phyloP scores from a whole-genome alignment of 2,888 invertebrate genomes.

The Cantharis rustica region DNA sequence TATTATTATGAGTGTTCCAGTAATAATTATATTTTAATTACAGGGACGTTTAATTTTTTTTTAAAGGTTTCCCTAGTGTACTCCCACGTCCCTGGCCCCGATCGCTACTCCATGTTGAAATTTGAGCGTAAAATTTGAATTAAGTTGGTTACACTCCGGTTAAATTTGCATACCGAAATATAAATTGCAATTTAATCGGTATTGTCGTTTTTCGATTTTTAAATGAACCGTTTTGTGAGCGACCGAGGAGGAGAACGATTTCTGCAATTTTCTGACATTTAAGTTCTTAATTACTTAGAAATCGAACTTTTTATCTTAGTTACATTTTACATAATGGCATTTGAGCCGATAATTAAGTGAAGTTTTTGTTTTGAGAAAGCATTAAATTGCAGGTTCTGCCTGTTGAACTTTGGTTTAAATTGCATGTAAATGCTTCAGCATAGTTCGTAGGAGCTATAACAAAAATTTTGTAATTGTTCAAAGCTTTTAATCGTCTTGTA shows the following conservation, averaged over 20 bases:
- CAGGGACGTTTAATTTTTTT: background rate
- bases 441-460: background rate
- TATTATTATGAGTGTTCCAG: background rate
- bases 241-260: background rate
- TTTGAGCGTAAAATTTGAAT: background rate
- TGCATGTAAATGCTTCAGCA: background rate
- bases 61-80: background rate
- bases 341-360: background rate
- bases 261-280: background rate
- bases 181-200: background rate
- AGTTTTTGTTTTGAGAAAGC: background rate
- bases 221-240: background rate
- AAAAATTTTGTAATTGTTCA: background rate
- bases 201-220: background rate
- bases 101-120: background rate
- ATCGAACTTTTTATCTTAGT: background rate
- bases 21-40: background rate
- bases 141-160: background rate
- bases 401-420: background rate
- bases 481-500: background rate
- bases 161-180: background rate
- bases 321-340: background rate
- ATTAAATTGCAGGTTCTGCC: background rate
- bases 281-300: background rate
- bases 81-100: background rate